phyloP scores from a whole-genome alignment of 2,113 vertebrate species.

The Ophiodon elongatus region DNA sequence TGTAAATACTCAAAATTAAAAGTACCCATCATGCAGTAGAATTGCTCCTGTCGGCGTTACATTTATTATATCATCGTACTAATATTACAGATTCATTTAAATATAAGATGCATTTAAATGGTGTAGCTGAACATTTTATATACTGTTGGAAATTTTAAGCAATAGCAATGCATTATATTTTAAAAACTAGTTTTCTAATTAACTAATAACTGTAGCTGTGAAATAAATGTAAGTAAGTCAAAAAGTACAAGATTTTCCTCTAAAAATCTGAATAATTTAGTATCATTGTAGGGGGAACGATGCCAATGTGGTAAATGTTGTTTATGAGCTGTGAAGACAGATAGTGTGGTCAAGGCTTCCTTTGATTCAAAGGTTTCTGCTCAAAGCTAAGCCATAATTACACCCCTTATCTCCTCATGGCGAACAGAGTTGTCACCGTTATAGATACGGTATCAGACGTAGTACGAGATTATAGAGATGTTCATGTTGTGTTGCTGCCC shows the following conservation, averaged over 20 bases:
- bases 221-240: neutral
- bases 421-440: conserved; percentile 50
- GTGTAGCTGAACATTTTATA: neutral
- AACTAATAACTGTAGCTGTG: neutral
- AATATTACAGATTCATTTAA: neutral
- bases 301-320: conserved; percentile 47
- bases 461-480: conserved; percentile 16
- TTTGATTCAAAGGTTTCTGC: conserved; percentile 75
- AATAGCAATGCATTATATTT: neutral
- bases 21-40: neutral
- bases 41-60: neutral
- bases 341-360: conserved; percentile 74
- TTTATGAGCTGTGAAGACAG: conserved; percentile 73
- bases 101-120: neutral
- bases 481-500: conserved; percentile 16
- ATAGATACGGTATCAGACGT: conserved; percentile 55
- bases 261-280: neutral
- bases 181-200: neutral
- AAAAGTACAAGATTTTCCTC: neutral
- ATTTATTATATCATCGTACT: neutral
- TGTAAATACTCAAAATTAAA: neutral
- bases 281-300: conserved; percentile 17
- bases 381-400: conserved; percentile 63
- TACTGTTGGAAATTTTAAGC: neutral
- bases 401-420: conserved; percentile 68